Percentiles rank a stretch among this genome's conserved stretches.
phyloP scores from a whole-genome alignment of 2,888 invertebrate genomes.

The Phlogophora meticulosa region DNA sequence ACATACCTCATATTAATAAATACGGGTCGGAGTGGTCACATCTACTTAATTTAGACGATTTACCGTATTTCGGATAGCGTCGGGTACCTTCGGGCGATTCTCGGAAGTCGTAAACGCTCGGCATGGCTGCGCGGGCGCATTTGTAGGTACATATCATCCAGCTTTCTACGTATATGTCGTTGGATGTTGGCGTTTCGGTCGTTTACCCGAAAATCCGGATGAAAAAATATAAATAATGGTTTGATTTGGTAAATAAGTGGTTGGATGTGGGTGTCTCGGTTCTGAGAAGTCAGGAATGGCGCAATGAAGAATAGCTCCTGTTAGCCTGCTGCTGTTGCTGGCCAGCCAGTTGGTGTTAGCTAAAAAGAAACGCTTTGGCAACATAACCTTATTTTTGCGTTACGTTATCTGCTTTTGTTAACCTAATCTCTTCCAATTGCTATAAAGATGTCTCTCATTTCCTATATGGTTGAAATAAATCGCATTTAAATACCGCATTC shows the following conservation, averaged over 20 bases:
- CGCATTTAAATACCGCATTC: accelerated
- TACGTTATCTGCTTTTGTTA: not conserved
- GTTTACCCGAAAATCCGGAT: constrained; percentile 58
- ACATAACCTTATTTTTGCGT: constrained; percentile 7
- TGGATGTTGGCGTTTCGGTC: constrained; percentile 67
- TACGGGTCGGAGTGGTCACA: constrained; percentile 71
- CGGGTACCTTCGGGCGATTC: constrained; percentile 75
- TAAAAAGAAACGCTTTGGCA: constrained; percentile 1
- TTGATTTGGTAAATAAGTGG: constrained; percentile 56
- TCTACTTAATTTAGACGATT: constrained; percentile 85
- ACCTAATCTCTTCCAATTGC: not conserved
- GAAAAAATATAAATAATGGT: constrained; percentile 63
- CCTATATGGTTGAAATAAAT: not conserved
- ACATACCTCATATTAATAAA: constrained; percentile 71
- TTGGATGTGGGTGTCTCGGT: constrained; percentile 53
- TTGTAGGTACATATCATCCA: constrained; percentile 75
- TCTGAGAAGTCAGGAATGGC: constrained; percentile 49
- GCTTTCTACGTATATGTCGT: constrained; percentile 78
- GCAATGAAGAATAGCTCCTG: constrained; percentile 19
- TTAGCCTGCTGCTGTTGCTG: constrained; percentile 3
- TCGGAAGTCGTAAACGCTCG: constrained; percentile 83
- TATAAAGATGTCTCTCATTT: too few relatives aligned
- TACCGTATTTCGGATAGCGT: constrained; percentile 81
- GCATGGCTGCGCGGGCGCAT: constrained; percentile 72
- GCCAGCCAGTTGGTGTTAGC: constrained; percentile 6